phyloP scores from a whole-genome alignment of 2,888 invertebrate species.

The Agrotis ipsilon region DNA sequence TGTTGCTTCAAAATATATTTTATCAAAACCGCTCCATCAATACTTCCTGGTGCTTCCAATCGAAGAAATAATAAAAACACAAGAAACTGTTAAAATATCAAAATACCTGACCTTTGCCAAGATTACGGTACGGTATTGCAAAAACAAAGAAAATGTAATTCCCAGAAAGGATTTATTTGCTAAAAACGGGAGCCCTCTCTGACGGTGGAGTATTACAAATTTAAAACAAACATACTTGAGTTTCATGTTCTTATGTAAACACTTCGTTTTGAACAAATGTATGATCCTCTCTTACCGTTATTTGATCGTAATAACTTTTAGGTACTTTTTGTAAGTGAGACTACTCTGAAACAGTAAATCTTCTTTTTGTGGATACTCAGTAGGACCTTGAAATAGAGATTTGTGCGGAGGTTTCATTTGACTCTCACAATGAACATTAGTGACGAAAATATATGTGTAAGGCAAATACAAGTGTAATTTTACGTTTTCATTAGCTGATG shows the following conservation, averaged over 20 bases:
- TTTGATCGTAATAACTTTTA: slow-evolving; percentile 19
- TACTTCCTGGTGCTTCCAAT: not conserved
- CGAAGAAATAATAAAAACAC: slow-evolving; percentile 23
- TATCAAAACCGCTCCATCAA: no score
- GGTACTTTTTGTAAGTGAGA: slow-evolving; percentile 5
- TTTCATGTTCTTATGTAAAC: slow-evolving; percentile 30
- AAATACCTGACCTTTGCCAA: slow-evolving; percentile 32
- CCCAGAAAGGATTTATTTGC: slow-evolving; percentile 59
- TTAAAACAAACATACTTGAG: slow-evolving; percentile 44
- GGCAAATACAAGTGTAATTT: no score
- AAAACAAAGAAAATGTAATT: slow-evolving; percentile 48
- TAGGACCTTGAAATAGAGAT: no score
- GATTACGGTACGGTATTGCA: slow-evolving; percentile 42
- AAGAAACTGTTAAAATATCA: slow-evolving; percentile 20
- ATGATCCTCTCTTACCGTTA: slow-evolving; percentile 29
- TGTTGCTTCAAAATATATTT: slow-evolving; percentile 7
- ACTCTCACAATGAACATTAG: no score
- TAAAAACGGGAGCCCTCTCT: slow-evolving; percentile 59
- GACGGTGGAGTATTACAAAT: slow-evolving; percentile 36
- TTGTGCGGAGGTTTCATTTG: no score
- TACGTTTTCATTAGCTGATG: no score
- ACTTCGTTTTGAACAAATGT: slow-evolving; percentile 27
- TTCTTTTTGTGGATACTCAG: not conserved
- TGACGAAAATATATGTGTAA: no score
- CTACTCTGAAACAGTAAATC: slow-evolving; percentile 3